Evolutionary conservation across 2,113 vertebrate species (phyloP).

Genomic region (Sminthopsis crassicaudata): DNA sequence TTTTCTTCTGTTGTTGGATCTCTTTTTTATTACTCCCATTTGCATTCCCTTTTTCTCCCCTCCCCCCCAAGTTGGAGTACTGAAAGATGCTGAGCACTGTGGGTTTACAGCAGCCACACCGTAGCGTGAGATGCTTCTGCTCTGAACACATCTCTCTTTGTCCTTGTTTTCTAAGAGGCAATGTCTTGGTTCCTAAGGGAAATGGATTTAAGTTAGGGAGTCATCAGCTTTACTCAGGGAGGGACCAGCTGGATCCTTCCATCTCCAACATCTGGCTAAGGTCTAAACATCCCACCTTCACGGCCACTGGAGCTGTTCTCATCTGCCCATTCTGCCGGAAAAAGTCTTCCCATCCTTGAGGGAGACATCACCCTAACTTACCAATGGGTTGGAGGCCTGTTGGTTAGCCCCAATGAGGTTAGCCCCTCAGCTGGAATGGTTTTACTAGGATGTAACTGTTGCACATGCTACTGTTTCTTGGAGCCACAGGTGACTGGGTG

Average conservation of each 20-base stretch:
- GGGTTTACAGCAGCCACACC: neutral
- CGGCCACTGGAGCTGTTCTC: neutral
- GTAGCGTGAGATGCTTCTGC: neutral
- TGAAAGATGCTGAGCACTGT: neutral
- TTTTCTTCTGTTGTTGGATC: neutral
- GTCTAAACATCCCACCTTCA: too few species aligned
- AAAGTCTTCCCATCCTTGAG: neutral
- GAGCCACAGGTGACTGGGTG: neutral
- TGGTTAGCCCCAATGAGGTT: too few species aligned
- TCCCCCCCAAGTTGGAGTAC: neutral
- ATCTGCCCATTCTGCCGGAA: neutral
- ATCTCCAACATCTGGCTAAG: neutral
- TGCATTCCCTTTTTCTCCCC: neutral
- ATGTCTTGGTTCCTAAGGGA: neutral
- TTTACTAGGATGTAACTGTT: neutral
- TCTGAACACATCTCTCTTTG: neutral
- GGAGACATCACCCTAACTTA: neutral
- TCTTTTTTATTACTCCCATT: neutral
- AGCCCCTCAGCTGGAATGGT: neutral
- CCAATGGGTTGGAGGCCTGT: too few species aligned
- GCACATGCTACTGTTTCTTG: too few species aligned
- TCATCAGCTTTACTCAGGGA: neutral
- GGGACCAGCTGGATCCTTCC: neutral
- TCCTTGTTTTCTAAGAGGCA: neutral
- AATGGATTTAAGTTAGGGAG: neutral